Percentiles rank a stretch among this genome's conserved stretches.
Evolutionary conservation across 2,797 vertebrate genomes (phyloP).

Genomic region (Lepus oiostolus): DNA sequence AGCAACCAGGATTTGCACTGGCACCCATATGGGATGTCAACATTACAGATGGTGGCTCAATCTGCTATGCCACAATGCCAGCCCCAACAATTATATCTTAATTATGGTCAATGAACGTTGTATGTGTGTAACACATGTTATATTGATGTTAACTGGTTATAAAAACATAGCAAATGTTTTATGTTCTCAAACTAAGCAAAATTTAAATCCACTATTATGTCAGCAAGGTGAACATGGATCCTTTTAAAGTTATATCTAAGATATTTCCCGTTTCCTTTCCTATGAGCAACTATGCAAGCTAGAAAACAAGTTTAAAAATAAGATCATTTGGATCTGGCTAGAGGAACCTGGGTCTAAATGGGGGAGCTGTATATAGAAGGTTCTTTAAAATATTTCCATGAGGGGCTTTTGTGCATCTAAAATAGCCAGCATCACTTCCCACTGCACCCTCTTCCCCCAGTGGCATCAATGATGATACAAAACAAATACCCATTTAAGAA

Average conservation of each 20-base stretch:
- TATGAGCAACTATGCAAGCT: neutral
- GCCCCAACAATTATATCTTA: neutral
- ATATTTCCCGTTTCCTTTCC: neutral
- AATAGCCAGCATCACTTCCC: neutral
- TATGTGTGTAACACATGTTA: neutral
- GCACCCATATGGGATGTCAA: no score
- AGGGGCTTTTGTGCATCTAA: neutral
- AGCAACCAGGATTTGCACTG: no score
- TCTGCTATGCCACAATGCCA: no score
- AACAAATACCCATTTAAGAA: conserved; percentile 36
- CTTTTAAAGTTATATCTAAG: neutral
- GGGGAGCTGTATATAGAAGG: neutral
- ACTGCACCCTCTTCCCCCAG: no score
- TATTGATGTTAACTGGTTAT: neutral
- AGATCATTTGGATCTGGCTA: neutral
- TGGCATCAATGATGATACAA: neutral
- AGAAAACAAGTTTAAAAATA: neutral
- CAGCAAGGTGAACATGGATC: neutral
- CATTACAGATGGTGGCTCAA: no score
- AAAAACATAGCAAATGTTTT: conserved; percentile 4
- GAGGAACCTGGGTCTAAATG: neutral
- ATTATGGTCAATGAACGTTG: neutral
- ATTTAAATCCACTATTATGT: neutral
- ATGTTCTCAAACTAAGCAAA: conserved; percentile 15
- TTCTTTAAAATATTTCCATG: conserved; percentile 10